Evolutionary conservation across 2,113 vertebrate species (phyloP).

Genomic region (Epinephelus moara): DNA sequence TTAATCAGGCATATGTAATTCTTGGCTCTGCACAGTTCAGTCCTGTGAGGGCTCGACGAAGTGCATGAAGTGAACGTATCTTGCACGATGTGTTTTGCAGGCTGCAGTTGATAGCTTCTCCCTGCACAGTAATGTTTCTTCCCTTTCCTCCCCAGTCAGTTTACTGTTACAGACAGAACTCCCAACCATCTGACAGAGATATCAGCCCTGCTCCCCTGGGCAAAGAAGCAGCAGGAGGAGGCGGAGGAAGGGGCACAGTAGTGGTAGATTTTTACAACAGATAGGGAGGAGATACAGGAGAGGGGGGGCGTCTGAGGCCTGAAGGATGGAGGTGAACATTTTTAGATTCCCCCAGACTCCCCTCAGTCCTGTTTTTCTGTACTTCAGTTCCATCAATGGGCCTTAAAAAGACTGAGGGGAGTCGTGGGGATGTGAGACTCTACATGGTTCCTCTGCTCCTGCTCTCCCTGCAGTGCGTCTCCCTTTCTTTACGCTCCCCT

Average conservation of each 20-base stretch:
- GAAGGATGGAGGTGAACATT: constrained; percentile 61
- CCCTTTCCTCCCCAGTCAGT: constrained; percentile 68
- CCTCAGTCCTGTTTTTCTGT: neutral
- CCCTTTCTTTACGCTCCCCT: constrained; percentile 59
- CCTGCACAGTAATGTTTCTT: constrained; percentile 59
- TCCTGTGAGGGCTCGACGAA: constrained; percentile 24
- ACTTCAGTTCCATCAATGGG: constrained; percentile 11
- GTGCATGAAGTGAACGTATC: constrained; percentile 18
- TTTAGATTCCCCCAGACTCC: constrained; percentile 31
- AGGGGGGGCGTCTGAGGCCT: constrained; percentile 26
- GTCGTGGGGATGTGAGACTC: constrained; percentile 47
- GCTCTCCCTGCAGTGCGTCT: constrained; percentile 45
- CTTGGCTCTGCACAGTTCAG: constrained; percentile 15
- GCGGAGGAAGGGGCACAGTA: constrained; percentile 36
- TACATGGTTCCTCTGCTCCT: constrained; percentile 47
- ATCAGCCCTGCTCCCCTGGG: constrained; percentile 68
- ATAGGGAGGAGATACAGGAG: constrained; percentile 53
- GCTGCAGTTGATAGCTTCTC: constrained; percentile 54
- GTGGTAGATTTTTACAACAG: constrained; percentile 70
- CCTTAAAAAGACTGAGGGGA: constrained; percentile 23
- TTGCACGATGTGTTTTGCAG: constrained; percentile 71
- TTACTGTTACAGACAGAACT: constrained; percentile 72
- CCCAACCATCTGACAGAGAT: constrained; percentile 79
- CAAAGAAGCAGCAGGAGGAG: constrained; percentile 35
- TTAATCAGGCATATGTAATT: constrained; percentile 46